Evolutionary conservation across 2,113 vertebrate species (phyloP), one percentile per base, ranked within the genome.

Genomic region (Misgurnus mizolepis): DNA sequence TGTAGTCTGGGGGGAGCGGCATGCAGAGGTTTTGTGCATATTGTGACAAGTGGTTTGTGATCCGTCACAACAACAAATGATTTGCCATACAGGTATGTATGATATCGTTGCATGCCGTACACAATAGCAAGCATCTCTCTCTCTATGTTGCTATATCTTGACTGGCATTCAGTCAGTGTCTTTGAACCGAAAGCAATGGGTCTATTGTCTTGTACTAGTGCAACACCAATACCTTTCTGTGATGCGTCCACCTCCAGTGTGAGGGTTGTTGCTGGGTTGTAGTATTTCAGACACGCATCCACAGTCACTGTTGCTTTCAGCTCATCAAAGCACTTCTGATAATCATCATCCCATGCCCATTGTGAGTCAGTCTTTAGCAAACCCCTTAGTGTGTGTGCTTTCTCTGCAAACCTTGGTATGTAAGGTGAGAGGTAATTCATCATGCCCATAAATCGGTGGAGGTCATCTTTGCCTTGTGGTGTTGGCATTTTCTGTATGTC

Each of bases 401-500:
- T 74, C 0, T 75, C 79, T 18, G 43, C 80, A 55, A 65, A 61
- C 17, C 12, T 65, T 41, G 73, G 80, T 22, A 82, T 55, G 56
- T 82, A 69, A 0, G 55, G 5, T 45, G 80, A 47, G 0, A 82
- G 39, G 66, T 77, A 77, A 11, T 41, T 82, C 10, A 77, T 5
- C 56, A 70, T 82, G 0, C 56, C 73, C 45, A 70, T 70, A 17
- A 82, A 76, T 41, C 55, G 15, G 5, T 70, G 73, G 4, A 70
- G 56, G 1, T 64, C 27, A 18, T 77, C 34, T 56, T 69, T 81
- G 15, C 3, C 76, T 76, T 81, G 72, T 17, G 53, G 72, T 5
- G 50, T 81, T 72, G 76, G 39, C 67, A 78, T 72, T 66, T 78
- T 66, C 22, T 72, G 45, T 17, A 78, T 79, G 9, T 83, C 70